Evolutionary conservation across 2,888 invertebrate species (phyloP), one percentile per base, ranked within the genome.

Genomic region (Sminthurinus aureus): DNA sequence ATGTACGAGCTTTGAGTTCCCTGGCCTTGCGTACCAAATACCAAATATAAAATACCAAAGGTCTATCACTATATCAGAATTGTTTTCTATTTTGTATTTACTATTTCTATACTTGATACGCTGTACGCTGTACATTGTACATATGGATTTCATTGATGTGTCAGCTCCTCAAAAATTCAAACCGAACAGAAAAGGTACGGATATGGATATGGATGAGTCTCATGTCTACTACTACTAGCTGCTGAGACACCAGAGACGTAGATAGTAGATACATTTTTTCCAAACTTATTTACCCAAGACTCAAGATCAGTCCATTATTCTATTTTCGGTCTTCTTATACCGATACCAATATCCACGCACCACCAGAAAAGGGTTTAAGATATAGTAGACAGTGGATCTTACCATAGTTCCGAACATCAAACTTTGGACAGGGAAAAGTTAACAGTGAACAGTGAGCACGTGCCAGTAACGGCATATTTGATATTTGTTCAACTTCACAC

Each of bases 401-500:
- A n/a, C n/a, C n/a, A n/a, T n/a, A n/a, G n/a, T n/a, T n/a, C n/a
- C n/a, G n/a, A n/a, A n/a, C n/a, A n/a, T n/a, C n/a, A n/a, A n/a
- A n/a, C n/a, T n/a, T n/a, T n/a, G n/a, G 58, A 58, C 11, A 58
- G 15, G 58, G 58, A 58, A 15, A 58, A n/a, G 71, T 71, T 11
- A 22, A 20, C 11, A 26, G 66, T 74, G 66, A 69, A 20, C 15
- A 38, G 38, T 1, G 58, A 84, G 84, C 84, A 82, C 84, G 84
- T 84, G 81, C 84, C 84, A 22, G 24, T 84, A 84, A 84, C 84
- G 84, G 84, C 38, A 38, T 38, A 38, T 38, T 38, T 84, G 84
- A 84, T 84, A 84, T 84, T 84, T 84, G 38, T 38, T 38, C 38
- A 38, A 38, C 74, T 84, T 84, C 79, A 84, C 81, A 81, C 84